Percentiles rank a stretch among this genome's conserved stretches.
Conservation (phyloP, 2,888 invertebrate genomes). For the Lepas anatifera region DNA sequence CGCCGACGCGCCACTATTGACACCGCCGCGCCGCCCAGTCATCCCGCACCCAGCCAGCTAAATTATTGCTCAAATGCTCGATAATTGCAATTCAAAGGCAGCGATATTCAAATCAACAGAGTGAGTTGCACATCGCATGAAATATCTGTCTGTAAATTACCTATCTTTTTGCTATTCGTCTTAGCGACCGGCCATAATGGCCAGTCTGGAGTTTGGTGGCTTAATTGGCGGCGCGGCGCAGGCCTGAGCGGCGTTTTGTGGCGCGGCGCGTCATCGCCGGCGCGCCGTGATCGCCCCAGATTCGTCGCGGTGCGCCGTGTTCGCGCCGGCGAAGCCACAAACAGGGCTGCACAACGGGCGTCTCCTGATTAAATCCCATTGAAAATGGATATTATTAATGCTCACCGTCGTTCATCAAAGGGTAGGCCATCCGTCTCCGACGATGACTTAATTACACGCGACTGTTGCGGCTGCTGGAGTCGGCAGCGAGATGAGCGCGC, state of each 20-base stretch:
- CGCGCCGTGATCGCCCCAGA: background rate
- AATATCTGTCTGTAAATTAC: slow-evolving; percentile 12
- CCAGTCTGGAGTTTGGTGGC: background rate
- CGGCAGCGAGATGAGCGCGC: background rate
- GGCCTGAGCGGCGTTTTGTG: background rate
- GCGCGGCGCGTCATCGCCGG: background rate
- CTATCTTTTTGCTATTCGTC: slow-evolving; percentile 10
- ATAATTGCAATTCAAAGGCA: slow-evolving; percentile 12
- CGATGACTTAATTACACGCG: background rate
- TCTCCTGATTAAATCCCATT: slow-evolving; percentile 7
- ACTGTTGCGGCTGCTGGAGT: background rate
- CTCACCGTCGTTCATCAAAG: background rate
- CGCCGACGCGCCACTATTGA: background rate
- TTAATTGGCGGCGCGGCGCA: slow-evolving; percentile 8
- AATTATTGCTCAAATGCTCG: slow-evolving; percentile 6
- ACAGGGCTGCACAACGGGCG: background rate
- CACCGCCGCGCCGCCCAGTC: background rate
- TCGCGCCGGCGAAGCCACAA: background rate
- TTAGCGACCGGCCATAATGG: background rate
- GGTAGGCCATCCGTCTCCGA: background rate
- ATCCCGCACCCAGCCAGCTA: background rate
- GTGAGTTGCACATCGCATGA: slow-evolving; percentile 10
- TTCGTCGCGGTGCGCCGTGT: background rate
- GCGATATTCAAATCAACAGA: slow-evolving; percentile 7
- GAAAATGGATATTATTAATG: slow-evolving; percentile 9